A percentile compares a stretch with the other conserved stretches of the same genome.
Evolutionary conservation across 2,113 vertebrate genomes (phyloP).

Genomic region (Dasyprocta punctata): DNA sequence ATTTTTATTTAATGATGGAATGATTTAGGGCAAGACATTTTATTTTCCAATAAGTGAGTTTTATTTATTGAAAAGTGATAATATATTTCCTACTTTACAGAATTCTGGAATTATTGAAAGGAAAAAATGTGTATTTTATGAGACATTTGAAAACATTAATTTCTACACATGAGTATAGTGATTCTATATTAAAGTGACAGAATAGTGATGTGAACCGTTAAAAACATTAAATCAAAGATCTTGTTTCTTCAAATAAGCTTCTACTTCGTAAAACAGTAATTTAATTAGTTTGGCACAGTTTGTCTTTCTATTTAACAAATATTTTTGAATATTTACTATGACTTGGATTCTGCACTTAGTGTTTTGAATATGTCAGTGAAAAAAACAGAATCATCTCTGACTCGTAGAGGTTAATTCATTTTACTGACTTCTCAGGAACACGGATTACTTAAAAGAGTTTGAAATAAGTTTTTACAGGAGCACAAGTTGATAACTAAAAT

Average conservation of each 20-base stretch:
- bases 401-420: not conserved
- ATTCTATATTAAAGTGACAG: slow-evolving; percentile 32
- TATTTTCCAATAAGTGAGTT: not conserved
- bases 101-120: not conserved
- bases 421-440: not conserved
- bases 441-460: slow-evolving; percentile 38
- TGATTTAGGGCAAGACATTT: not conserved
- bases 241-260: not conserved
- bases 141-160: slow-evolving; percentile 9
- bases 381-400: not conserved
- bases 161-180: not conserved
- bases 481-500: not conserved
- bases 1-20: not conserved
- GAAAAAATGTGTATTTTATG: not conserved
- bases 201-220: not conserved
- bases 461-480: slow-evolving; percentile 2
- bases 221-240: not conserved
- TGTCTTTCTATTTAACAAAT: slow-evolving; percentile 40
- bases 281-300: not conserved
- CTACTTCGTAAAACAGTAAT: not conserved
- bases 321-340: not conserved
- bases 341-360: not conserved
- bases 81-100: not conserved
- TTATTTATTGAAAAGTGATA: not conserved
- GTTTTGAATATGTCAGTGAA: slow-evolving; percentile 42